phyloP scores from a whole-genome alignment of 2,797 vertebrate species.

The Sylvia borin region DNA sequence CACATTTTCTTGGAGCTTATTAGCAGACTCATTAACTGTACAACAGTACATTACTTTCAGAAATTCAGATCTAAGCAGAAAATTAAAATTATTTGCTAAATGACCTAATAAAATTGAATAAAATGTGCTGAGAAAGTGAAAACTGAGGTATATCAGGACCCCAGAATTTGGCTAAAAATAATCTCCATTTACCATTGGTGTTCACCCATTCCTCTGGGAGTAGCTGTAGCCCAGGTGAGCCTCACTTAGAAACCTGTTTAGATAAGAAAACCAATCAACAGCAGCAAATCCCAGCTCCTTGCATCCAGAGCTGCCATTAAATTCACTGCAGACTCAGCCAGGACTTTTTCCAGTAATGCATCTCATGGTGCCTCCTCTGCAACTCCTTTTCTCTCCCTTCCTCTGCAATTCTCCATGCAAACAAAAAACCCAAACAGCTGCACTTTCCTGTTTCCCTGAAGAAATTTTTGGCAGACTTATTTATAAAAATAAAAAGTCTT shows the following conservation, averaged over 20 bases:
- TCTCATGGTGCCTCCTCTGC: neutral
- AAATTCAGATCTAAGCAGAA: slow-evolving; percentile 84
- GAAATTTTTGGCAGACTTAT: neutral
- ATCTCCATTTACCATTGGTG: neutral
- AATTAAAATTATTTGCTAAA: slow-evolving; percentile 86
- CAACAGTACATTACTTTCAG: slow-evolving; percentile 82
- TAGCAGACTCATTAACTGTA: slow-evolving; percentile 82
- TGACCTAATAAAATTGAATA: slow-evolving; percentile 82
- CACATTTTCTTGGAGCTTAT: slow-evolving; percentile 81
- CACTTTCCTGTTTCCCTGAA: neutral
- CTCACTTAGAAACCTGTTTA: neutral
- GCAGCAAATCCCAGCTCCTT: neutral
- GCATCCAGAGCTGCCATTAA: neutral
- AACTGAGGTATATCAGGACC: slow-evolving; percentile 51
- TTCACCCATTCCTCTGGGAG: neutral
- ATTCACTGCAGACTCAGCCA: neutral
- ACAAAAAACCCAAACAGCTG: neutral
- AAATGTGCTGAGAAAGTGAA: slow-evolving; percentile 79
- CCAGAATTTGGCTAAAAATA: slow-evolving; percentile 55
- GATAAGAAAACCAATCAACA: neutral
- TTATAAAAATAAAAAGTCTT: neutral
- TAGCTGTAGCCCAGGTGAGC: slow-evolving; percentile 1
- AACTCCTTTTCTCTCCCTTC: neutral
- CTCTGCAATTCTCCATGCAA: neutral
- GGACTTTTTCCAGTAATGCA: neutral